Conservation (phyloP, 2,888 invertebrate genomes). For the Kryphioiulus occultus region DNA sequence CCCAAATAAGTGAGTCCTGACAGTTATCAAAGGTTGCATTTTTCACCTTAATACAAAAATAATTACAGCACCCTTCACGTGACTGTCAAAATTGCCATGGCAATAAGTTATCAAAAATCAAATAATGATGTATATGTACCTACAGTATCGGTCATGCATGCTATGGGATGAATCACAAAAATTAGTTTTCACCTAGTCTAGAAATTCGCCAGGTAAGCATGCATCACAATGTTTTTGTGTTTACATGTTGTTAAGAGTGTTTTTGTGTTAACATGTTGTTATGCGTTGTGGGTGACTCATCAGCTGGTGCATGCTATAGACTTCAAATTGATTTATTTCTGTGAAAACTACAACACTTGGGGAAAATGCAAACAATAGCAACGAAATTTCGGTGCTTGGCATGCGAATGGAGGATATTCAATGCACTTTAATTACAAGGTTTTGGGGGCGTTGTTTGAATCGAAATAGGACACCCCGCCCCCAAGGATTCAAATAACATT, state of each 20-base stretch:
- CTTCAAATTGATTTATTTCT: background rate
- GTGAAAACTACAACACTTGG: background rate
- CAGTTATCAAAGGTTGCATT: no score
- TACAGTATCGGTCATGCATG: background rate
- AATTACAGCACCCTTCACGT: no score
- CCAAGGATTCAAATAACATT: background rate
- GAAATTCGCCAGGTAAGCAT: background rate
- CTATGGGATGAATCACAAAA: background rate
- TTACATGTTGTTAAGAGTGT: background rate
- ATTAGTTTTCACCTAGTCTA: background rate
- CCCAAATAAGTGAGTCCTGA: no score
- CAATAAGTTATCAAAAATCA: background rate
- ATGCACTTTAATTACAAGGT: background rate
- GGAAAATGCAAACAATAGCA: background rate
- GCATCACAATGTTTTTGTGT: background rate
- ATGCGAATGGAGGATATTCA: background rate
- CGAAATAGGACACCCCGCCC: no score
- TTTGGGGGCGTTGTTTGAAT: no score
- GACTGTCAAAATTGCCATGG: no score
- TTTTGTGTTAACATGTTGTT: no score
- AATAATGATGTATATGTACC: background rate
- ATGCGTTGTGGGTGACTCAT: slow-evolving; percentile 1
- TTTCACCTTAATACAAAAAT: no score
- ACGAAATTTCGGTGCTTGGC: slow-evolving; percentile 4
- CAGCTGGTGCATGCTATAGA: background rate